Conservation (phyloP, 2,113 vertebrate species). For the Nipponia nippon region DNA sequence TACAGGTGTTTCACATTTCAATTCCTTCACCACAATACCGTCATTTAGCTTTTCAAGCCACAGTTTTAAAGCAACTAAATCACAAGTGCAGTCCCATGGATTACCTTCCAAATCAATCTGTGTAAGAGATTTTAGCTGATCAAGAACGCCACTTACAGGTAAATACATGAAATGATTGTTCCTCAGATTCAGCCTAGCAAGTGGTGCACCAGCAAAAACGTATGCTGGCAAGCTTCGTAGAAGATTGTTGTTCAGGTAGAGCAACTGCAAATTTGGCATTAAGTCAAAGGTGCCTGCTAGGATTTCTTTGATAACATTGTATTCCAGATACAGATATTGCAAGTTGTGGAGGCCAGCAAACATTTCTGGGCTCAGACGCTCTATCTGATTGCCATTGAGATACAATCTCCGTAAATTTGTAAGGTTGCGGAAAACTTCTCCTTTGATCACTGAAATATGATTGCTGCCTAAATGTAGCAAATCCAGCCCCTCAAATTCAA, state of each 20-base stretch:
- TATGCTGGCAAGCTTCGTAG: constrained; percentile 92
- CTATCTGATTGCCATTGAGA: constrained; percentile 95
- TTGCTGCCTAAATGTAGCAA: constrained; percentile 95
- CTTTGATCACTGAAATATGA: constrained; percentile 85
- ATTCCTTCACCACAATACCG: constrained; percentile 89
- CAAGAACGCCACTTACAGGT: constrained; percentile 95
- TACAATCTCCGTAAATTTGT: constrained; percentile 94
- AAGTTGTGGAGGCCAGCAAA: constrained; percentile 93
- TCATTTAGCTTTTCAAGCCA: constrained; percentile 94
- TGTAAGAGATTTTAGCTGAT: constrained; percentile 90
- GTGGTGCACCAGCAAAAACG: constrained; percentile 89
- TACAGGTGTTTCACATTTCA: constrained; percentile 91
- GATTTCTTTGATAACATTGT: constrained; percentile 96
- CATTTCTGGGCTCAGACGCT: constrained; percentile 93
- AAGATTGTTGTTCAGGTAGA: constrained; percentile 96
- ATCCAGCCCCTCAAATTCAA: constrained; percentile 94
- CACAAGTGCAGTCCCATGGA: constrained; percentile 97
- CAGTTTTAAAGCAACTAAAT: constrained; percentile 93
- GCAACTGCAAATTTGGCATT: constrained; percentile 92
- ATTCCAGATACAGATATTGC: constrained; percentile 97
- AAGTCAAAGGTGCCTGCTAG: constrained; percentile 93
- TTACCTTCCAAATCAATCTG: constrained; percentile 97
- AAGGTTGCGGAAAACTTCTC: constrained; percentile 91
- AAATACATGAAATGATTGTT: constrained; percentile 99
- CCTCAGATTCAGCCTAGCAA: constrained; percentile 92